phyloP scores from a whole-genome alignment of 2,113 vertebrate species.

The Erythrocebus patas region DNA sequence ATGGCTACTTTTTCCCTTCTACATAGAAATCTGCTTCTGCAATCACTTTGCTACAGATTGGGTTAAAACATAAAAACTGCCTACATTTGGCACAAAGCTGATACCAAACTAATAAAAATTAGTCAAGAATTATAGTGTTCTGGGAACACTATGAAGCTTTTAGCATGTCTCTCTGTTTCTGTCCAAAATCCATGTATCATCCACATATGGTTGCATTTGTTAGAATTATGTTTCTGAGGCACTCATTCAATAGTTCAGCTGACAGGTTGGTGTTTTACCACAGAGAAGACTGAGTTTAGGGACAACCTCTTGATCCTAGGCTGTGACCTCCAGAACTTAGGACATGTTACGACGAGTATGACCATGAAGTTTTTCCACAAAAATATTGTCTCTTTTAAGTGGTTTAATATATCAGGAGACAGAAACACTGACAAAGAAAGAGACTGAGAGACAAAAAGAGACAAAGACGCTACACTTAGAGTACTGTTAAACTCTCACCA shows the following conservation, averaged over 20 bases:
- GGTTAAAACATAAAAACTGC: neutral
- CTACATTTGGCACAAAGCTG: conserved; percentile 21
- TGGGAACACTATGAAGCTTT: conserved; percentile 31
- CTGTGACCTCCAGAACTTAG: neutral
- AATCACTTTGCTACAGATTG: neutral
- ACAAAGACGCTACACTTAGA: neutral
- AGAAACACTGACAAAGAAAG: neutral
- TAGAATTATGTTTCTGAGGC: neutral
- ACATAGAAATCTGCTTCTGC: neutral
- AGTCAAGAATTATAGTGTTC: conserved; percentile 40
- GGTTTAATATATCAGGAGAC: neutral
- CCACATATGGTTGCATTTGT: conserved; percentile 11
- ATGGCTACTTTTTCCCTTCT: neutral
- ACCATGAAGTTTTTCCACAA: neutral
- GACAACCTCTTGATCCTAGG: neutral
- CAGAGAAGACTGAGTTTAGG: neutral
- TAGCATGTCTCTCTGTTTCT: conserved; percentile 45
- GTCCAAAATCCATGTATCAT: conserved; percentile 42
- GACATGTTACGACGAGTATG: neutral
- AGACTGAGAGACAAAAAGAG: neutral
- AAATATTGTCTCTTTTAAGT: neutral
- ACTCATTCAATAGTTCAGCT: neutral
- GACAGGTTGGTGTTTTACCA: neutral
- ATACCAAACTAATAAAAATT: conserved; percentile 56
- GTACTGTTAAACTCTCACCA: neutral